Base-by-base conservation (phyloP, 2,113 vertebrate species). In the Atractosteus spatula region DNA sequence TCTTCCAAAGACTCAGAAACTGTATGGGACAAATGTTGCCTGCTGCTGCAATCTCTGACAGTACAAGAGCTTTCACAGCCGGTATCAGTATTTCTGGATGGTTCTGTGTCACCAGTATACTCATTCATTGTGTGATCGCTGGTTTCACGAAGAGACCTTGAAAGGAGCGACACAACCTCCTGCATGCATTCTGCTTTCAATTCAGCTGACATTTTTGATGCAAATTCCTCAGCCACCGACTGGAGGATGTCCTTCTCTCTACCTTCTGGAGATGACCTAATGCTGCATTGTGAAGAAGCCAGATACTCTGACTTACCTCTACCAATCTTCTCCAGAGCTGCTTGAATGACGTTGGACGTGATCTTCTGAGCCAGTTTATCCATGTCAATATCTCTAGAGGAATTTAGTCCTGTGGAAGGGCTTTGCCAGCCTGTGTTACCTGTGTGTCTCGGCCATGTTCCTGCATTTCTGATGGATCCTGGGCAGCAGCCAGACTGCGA, bases 131-230 rank as follows among this genome's bases (percentile, higher is more conserved):
- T 41, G 10, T 3, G 8, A 13, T 12, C 12, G 41, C 64, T n/a
- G 12, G 7, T 55, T n/a, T 72, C 55, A 59, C 41, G 51, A 0
- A 4, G 17, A 13, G 41, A 8, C 12, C 41, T 14, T 14, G 45
- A 47, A 17, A n/a, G 13, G n/a, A 65, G 13, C 3, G n/a, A 51
- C 45, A 47, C 64, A 41, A 54, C 51, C 64, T 59, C 62, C 17
- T 17, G 54, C 29, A 62, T 65, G 47, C 70, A 16, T 8, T 64
- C 61, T 54, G 47, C 54, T 51, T 64, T 64, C 55, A 72, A 6
- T 41, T 72, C 70, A 13, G 54, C 17, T 62, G 62, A 63, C 62
- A 72, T 12, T 65, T 54, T 56, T 29, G 64, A 5, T 64, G 62
- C 61, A 16, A 55, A 72, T 54, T 43, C 62, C 41, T 72, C 62